These are phyloP conservation scores for Andrena minutula DNA, from an alignment of 2,888 invertebrate species.

Conservation along the genomic window DNA sequence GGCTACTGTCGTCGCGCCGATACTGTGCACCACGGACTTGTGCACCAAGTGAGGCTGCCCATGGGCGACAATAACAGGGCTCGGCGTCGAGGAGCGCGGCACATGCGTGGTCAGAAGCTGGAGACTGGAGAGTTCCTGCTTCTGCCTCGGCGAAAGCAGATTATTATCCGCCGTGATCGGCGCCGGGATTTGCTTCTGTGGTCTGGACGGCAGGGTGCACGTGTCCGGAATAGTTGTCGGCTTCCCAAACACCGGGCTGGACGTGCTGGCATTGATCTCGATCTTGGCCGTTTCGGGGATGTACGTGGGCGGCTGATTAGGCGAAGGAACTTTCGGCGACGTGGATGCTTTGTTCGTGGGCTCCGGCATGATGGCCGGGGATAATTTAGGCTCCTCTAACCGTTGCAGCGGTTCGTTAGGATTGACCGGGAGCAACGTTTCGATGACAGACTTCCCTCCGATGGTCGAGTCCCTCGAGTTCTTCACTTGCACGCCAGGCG, in stretches of 20 bases:
- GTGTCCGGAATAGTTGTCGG: conserved; percentile 69
- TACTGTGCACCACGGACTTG: conserved; percentile 75
- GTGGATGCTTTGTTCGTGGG: conserved; percentile 82
- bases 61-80: conserved; percentile 85
- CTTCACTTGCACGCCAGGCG: conserved; percentile 77
- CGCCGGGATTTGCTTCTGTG: conserved; percentile 70
- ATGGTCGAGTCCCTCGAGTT: conserved; percentile 74
- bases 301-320: conserved; percentile 83
- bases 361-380: conserved; percentile 81
- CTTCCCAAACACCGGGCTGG: conserved; percentile 76
- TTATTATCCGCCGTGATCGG: conserved; percentile 71
- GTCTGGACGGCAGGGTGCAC: conserved; percentile 73
- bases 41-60: conserved; percentile 79
- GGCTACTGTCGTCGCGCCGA: conserved; percentile 69
- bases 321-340: conserved; percentile 83
- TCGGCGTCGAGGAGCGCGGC: conserved; percentile 86
- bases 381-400: conserved; percentile 81
- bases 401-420: conserved; percentile 78
- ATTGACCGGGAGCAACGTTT: conserved; percentile 80
- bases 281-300: conserved; percentile 84
- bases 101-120: conserved; percentile 90
- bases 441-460: conserved; percentile 81
- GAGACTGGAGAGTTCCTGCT: conserved; percentile 85
- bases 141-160: conserved; percentile 76
- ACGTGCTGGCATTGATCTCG: conserved; percentile 79